Evolutionary conservation across 1,140 invertebrate genomes (phyloP), one percentile per base, ranked within the genome.

Genomic region (Paraescarpia echinospica): DNA sequence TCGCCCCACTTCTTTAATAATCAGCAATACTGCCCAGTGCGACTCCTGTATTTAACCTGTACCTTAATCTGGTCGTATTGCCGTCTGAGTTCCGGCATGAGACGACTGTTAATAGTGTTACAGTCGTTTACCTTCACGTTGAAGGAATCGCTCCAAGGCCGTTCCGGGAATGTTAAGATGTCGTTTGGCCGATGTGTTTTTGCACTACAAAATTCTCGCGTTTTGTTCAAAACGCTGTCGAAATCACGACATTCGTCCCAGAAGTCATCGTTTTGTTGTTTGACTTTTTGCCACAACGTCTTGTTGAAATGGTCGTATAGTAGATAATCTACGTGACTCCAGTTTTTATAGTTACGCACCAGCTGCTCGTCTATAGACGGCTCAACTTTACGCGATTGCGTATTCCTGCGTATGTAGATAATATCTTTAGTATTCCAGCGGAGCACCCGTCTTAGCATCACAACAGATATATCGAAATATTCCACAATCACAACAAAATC

Each of bases 381-480:
- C 6, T 41, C 34, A 12, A 59, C 33, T 48, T 35, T 35, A 34
- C 6, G 5, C 8, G 91, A 41, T 35, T 34, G 33, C 8, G 41
- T 48, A 48, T 91, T 91, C 22, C 33, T 91, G 34, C 91, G 91
- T 4, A 94, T 35, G 92, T 94, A 95, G 0, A 96, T 93, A 8
- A 97, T 94, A 93, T 97, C 95, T 89, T 96, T 95, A 14, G 96
- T 92, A 33, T 95, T 94, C 97, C 97, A 97, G 92, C 96, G 96
- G 48, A 97, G 95, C 14, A 96, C 92, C 91, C 97, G 94, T 41
- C 94, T 95, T 59, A 97, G 94, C 18, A 97, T 94, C 88, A 97
- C 95, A 31, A 97, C 93, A 1, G 97, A 97, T 93, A 96, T 96
- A 92, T 97, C 96, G 94, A 97, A 96, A 93, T 96, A 95, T 93